These are phyloP conservation scores for Pantala flavescens DNA, from an alignment of 1,140 invertebrate genomes.

Conservation along the genomic window DNA sequence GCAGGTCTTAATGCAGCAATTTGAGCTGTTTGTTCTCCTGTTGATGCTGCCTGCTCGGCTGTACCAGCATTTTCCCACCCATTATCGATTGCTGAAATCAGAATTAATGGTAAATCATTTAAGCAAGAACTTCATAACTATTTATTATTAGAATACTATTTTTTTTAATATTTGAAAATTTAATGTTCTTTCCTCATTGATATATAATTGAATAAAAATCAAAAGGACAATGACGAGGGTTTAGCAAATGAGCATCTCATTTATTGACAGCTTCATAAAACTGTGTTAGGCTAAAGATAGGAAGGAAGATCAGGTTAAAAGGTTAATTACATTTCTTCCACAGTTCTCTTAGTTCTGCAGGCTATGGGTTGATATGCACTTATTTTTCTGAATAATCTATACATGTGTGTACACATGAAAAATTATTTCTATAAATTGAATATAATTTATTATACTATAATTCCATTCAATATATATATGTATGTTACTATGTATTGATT, in stretches of 20 bases:
- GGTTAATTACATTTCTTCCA: no score
- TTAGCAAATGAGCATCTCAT: no score
- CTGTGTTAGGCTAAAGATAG: no score
- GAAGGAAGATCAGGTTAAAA: no score
- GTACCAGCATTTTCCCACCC: background rate
- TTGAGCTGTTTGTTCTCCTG: constrained; percentile 29
- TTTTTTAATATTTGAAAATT: background rate
- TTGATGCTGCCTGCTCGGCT: constrained; percentile 23
- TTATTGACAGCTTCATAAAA: no score
- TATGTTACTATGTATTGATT: no score
- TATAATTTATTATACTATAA: background rate
- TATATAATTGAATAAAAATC: no score
- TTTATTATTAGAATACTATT: constrained; percentile 10
- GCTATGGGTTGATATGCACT: no score
- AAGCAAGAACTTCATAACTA: constrained; percentile 4
- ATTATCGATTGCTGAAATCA: background rate
- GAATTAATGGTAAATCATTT: background rate
- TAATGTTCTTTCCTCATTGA: no score
- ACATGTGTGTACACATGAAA: background rate
- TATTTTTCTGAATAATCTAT: background rate
- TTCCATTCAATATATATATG: no score
- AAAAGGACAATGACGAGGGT: no score
- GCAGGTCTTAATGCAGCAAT: constrained; percentile 39
- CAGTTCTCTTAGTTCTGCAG: no score
- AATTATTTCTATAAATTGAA: background rate